Evolutionary conservation across 2,113 vertebrate genomes (phyloP).

Genomic region (Catharus bicknelli): DNA sequence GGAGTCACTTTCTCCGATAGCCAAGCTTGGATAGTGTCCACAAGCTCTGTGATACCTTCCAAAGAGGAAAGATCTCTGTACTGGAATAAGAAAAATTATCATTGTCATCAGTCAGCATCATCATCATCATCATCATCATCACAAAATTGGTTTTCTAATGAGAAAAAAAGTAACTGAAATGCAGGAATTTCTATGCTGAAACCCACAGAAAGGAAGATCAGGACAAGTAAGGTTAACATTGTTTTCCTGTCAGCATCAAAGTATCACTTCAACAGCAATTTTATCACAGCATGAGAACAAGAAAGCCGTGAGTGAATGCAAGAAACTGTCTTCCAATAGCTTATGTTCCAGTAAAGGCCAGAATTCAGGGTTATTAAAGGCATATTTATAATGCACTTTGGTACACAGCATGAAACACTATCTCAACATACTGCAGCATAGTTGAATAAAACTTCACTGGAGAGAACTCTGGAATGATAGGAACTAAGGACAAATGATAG

Average conservation of each 20-base stretch:
- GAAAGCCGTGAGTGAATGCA: not conserved
- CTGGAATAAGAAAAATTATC: not conserved
- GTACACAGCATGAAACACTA: not conserved
- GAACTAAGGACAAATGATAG: not conserved
- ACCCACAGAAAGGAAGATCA: not conserved
- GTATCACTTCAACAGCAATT: not conserved
- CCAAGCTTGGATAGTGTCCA: not conserved
- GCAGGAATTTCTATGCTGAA: not conserved
- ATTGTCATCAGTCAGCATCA: too few species aligned
- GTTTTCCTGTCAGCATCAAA: not conserved
- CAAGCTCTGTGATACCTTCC: not conserved
- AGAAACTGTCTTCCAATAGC: not conserved
- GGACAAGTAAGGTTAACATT: not conserved
- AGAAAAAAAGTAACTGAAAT: not conserved
- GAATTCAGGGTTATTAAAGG: not conserved
- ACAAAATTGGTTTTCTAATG: not conserved
- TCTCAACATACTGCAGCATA: not conserved
- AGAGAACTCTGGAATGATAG: not conserved
- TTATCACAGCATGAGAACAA: not conserved
- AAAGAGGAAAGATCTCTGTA: not conserved
- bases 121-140: not conserved
- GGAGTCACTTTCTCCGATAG: not conserved
- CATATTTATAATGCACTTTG: not conserved
- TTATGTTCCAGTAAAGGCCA: not conserved
- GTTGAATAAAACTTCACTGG: not conserved